These are phyloP conservation scores for Onchidella celtica DNA, from an alignment of 2,888 invertebrate genomes.

Conservation along the genomic window DNA sequence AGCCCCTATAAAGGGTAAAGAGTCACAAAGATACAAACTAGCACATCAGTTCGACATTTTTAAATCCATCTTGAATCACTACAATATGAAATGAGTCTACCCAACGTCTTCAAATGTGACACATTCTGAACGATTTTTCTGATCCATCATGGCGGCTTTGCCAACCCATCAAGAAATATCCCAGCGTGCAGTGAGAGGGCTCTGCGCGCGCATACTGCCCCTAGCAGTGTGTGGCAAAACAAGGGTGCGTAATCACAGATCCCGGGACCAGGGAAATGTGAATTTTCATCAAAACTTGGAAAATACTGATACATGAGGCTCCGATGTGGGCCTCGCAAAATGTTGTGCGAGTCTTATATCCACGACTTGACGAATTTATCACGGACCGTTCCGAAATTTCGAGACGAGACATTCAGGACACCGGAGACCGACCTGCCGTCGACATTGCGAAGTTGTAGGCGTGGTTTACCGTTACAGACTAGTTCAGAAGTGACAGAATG, in stretches of 20 bases:
- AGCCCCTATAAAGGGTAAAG: conserved; percentile 37
- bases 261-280: neutral
- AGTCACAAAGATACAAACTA: conserved; percentile 48
- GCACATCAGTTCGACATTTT: conserved; percentile 52
- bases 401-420: neutral
- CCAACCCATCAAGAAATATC: conserved; percentile 75
- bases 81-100: conserved; percentile 46
- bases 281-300: neutral
- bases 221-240: conserved; percentile 48
- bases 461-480: neutral
- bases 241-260: conserved; percentile 1
- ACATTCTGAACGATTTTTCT: conserved; percentile 74
- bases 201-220: conserved; percentile 70
- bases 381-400: neutral
- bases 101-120: conserved; percentile 62
- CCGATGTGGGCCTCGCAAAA: neutral
- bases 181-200: conserved; percentile 70
- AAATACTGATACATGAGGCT: neutral
- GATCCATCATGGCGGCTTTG: conserved; percentile 81
- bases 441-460: conserved; percentile 31
- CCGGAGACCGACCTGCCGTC: conserved; percentile 3
- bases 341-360: too few relatives aligned
- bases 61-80: conserved; percentile 33
- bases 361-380: too few relatives aligned
- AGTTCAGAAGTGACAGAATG: neutral